phyloP scores from a whole-genome alignment of 2,113 vertebrate genomes.

The Oryzias javanicus region DNA sequence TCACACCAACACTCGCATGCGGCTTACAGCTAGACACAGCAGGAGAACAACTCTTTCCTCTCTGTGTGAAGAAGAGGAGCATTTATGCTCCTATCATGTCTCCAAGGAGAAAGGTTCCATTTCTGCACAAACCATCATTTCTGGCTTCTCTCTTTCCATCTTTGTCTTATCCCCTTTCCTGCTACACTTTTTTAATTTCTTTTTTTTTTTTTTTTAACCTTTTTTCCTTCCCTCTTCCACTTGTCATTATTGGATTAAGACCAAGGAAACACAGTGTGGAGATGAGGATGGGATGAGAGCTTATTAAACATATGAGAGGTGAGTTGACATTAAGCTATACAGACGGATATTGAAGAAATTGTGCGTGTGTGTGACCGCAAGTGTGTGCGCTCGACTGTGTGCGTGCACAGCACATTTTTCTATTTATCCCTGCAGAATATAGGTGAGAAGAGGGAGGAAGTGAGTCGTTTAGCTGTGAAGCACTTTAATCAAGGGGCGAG shows the following conservation, averaged over 20 bases:
- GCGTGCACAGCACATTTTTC: slow-evolving; percentile 14
- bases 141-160: slow-evolving; percentile 39
- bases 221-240: slow-evolving; percentile 27
- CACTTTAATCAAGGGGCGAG: slow-evolving; percentile 76
- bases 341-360: slow-evolving; percentile 38
- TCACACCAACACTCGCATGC: slow-evolving; percentile 68
- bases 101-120: slow-evolving; percentile 58
- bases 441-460: slow-evolving; percentile 62
- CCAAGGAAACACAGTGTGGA: slow-evolving; percentile 59
- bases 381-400: slow-evolving; percentile 7
- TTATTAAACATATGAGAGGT: slow-evolving; percentile 65
- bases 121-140: slow-evolving; percentile 58
- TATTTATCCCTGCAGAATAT: slow-evolving; percentile 45
- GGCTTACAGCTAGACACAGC: slow-evolving; percentile 51
- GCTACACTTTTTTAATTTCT: neutral
- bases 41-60: slow-evolving; percentile 30
- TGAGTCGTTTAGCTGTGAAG: slow-evolving; percentile 69
- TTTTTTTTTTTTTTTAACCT: neutral
- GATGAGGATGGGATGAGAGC: slow-evolving; percentile 57
- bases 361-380: slow-evolving; percentile 23
- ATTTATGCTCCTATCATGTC: slow-evolving; percentile 56
- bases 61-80: slow-evolving; percentile 42
- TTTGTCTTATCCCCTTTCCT: slow-evolving; percentile 2
- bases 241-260: slow-evolving; percentile 64
- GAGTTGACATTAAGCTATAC: slow-evolving; percentile 62